A percentile compares a stretch with the other conserved stretches of the same genome.
Conservation (phyloP, 2,797 vertebrate species). For the Knipowitschia caucasica region DNA sequence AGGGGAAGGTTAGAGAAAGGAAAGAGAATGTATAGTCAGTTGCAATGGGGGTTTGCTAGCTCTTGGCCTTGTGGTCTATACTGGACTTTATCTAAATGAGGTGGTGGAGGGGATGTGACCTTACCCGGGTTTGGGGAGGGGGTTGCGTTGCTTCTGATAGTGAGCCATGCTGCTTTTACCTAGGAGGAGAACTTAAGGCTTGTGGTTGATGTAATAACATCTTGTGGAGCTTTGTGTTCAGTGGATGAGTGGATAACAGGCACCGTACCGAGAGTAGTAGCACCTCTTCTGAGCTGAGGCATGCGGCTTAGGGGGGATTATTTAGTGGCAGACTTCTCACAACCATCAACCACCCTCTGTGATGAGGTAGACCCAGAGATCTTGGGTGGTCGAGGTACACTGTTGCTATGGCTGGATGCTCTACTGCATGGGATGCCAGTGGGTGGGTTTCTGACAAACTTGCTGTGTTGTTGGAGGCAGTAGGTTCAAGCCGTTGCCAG, state of each 20-base stretch:
- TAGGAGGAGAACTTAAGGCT: conserved; percentile 85
- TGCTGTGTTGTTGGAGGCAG: conserved; percentile 81
- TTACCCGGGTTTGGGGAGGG: conserved; percentile 81
- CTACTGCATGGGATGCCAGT: conserved; percentile 77
- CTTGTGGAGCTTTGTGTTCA: conserved; percentile 73
- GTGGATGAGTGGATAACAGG: conserved; percentile 71
- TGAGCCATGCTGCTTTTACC: conserved; percentile 85
- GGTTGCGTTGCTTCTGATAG: conserved; percentile 77
- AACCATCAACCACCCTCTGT: conserved; percentile 89
- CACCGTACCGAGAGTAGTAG: conserved; percentile 90
- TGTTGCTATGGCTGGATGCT: conserved; percentile 70
- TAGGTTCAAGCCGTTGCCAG: conserved; percentile 80
- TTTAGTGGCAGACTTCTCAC: conserved; percentile 81
- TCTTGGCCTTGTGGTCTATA: conserved; percentile 87
- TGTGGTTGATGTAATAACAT: conserved; percentile 66
- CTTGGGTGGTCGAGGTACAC: conserved; percentile 76
- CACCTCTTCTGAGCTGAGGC: conserved; percentile 89
- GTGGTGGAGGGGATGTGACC: conserved; percentile 85
- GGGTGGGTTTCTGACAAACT: conserved; percentile 69
- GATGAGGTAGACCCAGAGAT: conserved; percentile 79
- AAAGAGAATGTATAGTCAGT: too few species aligned
- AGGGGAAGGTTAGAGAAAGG: too few species aligned
- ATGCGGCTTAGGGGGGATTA: conserved; percentile 80
- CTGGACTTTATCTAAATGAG: conserved; percentile 95
- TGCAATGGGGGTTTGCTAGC: conserved; percentile 78